phyloP scores from a whole-genome alignment of 2,797 vertebrate species.

The Peromyscus melanophrys region DNA sequence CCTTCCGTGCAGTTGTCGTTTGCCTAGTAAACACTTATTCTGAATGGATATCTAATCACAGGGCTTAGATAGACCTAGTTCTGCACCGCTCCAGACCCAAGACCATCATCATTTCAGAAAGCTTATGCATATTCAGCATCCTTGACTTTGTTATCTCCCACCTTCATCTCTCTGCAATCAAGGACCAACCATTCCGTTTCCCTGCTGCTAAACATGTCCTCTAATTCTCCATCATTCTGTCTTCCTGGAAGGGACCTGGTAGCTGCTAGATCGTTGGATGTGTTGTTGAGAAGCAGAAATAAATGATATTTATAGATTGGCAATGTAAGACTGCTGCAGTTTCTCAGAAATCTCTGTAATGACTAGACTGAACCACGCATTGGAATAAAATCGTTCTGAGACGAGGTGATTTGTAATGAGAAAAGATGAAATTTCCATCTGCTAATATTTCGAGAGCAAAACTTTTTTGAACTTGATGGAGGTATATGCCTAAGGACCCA shows the following conservation, averaged over 20 bases:
- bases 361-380: not conserved
- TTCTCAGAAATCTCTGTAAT: constrained; percentile 8
- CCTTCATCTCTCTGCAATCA: not conserved
- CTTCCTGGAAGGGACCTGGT: not conserved
- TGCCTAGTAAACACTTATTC: not conserved
- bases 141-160: not conserved
- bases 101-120: not conserved
- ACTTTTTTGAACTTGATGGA: not conserved
- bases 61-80: constrained; percentile 14
- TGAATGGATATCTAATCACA: not conserved
- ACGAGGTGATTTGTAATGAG: not conserved
- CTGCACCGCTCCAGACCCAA: not conserved
- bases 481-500: not conserved
- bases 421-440: not conserved
- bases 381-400: not conserved
- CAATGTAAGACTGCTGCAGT: not conserved
- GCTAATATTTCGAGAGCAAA: not conserved
- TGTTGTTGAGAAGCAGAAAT: not conserved
- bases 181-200: not conserved
- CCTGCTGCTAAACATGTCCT: not conserved
- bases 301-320: not conserved
- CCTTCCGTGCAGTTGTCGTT: not conserved
- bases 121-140: not conserved
- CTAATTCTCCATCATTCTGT: not conserved
- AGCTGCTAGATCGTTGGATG: not conserved